phyloP scores from a whole-genome alignment of 1,140 invertebrate genomes.

The Kradibia gibbosae region DNA sequence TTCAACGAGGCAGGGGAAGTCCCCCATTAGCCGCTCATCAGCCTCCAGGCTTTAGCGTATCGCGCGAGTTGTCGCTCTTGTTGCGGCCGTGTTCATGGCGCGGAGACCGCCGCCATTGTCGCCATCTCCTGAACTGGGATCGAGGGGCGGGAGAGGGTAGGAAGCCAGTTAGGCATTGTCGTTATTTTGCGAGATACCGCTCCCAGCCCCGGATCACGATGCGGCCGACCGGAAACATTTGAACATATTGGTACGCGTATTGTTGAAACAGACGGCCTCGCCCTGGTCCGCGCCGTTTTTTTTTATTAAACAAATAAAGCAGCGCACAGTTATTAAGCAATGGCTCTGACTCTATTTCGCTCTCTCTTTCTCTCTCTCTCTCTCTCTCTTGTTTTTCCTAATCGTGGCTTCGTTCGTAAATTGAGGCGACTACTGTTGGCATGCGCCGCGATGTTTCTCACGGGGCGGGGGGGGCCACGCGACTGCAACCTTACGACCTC shows the following conservation, averaged over 20 bases:
- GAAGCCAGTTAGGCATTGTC: conserved; percentile 57
- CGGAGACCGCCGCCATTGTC: background rate
- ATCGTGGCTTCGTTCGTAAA: conserved; percentile 10
- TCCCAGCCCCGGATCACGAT: conserved; percentile 62
- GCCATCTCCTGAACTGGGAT: background rate
- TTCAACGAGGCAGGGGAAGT: conserved; percentile 55
- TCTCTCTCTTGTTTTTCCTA: conserved; percentile 39
- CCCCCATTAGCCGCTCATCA: conserved; percentile 70
- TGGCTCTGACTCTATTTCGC: too few relatives aligned
- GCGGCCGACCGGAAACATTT: conserved; percentile 68
- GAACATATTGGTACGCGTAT: conserved; percentile 66
- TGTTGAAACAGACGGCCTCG: background rate
- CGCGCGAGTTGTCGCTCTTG: conserved; percentile 55
- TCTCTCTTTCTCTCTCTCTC: too few relatives aligned
- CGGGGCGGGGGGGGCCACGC: background rate
- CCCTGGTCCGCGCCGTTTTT: conserved; percentile 45
- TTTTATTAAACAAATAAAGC: conserved; percentile 66
- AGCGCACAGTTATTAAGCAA: background rate
- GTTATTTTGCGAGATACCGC: conserved; percentile 69
- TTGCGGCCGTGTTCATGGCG: conserved; percentile 60
- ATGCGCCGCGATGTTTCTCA: conserved; percentile 42
- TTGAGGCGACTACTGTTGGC: background rate
- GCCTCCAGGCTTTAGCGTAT: conserved; percentile 67
- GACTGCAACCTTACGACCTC: background rate
- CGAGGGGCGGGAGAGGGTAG: background rate